Evolutionary conservation across 2,888 invertebrate genomes (phyloP).

Genomic region (Cotesia congregata): DNA sequence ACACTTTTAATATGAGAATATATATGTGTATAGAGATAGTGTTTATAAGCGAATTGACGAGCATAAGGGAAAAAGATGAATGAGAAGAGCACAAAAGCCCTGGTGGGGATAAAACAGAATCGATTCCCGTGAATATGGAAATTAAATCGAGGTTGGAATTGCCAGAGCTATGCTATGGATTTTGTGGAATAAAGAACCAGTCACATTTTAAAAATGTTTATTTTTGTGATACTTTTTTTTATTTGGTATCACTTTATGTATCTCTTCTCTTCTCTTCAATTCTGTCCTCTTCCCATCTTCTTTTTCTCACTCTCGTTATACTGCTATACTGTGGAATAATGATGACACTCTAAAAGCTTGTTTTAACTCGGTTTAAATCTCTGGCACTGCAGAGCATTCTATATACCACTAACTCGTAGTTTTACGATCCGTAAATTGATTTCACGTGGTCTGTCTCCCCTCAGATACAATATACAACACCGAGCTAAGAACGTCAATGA

Average conservation of each 20-base stretch:
- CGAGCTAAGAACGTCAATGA: conserved; percentile 2
- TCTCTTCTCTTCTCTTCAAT: not conserved
- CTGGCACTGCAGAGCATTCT: not conserved
- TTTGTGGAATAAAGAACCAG: conserved; percentile 9
- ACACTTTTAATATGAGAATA: conserved; percentile 12
- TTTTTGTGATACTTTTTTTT: conserved; percentile 7
- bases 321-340: not conserved
- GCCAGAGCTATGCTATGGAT: conserved; percentile 26
- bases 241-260: not conserved
- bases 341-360: not conserved
- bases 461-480: not conserved
- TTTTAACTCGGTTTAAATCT: conserved; percentile 2
- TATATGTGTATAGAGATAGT: not conserved
- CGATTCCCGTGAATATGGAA: conserved; percentile 39
- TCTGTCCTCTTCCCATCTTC: not conserved
- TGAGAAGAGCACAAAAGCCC: not conserved
- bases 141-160: conserved; percentile 36
- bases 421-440: conserved; percentile 19
- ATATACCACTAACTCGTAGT: conserved; percentile 13
- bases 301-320: not conserved
- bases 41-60: not conserved
- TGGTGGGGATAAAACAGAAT: conserved; percentile 27
- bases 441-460: conserved; percentile 24
- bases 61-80: not conserved
- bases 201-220: conserved; percentile 26